phyloP scores from a whole-genome alignment of 2,113 vertebrate genomes.

The Tricholaema leucomelas region DNA sequence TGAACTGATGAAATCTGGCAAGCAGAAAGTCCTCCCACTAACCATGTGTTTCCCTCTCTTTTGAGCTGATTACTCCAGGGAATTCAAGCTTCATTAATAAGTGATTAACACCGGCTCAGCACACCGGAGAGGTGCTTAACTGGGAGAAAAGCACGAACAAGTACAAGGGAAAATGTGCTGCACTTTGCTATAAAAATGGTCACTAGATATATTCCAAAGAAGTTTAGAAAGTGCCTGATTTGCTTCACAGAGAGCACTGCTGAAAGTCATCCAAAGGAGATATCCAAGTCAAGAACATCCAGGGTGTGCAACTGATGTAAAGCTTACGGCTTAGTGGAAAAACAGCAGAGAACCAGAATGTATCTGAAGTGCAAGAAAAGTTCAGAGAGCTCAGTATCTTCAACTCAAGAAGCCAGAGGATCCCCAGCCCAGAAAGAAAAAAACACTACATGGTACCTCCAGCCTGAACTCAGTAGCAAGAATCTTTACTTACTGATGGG shows the following conservation, averaged over 20 bases:
- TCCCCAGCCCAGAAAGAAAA: neutral
- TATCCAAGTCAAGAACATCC: neutral
- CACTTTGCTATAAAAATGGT: neutral
- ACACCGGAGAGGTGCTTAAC: neutral
- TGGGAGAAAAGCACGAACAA: neutral
- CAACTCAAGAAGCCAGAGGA: neutral
- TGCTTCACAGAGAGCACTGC: neutral
- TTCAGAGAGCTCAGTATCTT: neutral
- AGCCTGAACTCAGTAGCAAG: neutral
- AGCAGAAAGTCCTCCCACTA: slow-evolving; percentile 27
- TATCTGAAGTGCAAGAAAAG: neutral
- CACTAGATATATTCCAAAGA: neutral
- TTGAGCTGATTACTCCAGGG: slow-evolving; percentile 20
- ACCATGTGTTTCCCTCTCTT: slow-evolving; percentile 11
- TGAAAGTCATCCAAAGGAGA: slow-evolving; percentile 22
- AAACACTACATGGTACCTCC: neutral
- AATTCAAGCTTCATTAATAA: neutral
- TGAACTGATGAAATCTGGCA: slow-evolving; percentile 39
- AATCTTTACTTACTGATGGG: neutral
- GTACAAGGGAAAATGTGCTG: neutral
- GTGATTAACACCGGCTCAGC: neutral
- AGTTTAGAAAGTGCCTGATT: neutral
- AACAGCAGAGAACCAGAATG: neutral
- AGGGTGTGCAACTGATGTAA: neutral
- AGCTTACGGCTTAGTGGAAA: neutral